Base-by-base conservation (phyloP, 2,113 vertebrate species). In the Istiophorus platypterus region DNA sequence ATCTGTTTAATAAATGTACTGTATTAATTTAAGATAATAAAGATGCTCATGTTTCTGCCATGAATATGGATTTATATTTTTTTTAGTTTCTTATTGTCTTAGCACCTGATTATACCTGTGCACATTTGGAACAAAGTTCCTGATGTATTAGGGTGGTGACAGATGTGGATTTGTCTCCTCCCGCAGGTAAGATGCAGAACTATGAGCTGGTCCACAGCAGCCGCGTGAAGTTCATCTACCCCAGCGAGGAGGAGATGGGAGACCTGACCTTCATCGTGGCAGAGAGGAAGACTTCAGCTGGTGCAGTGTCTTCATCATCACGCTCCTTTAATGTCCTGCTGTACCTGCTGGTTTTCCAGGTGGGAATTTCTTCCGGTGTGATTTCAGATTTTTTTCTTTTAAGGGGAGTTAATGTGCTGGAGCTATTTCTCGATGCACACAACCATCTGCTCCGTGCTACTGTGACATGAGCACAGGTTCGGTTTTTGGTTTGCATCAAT, bases 131-230 rank as follows among this genome's bases (percentile, higher is more conserved):
- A 49, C 6, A 20, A 20, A 49, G 7, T 49, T 15, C 20, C 45
- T 20, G 45, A 45, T 5, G n/a, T n/a, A n/a, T 45, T 45, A 45
- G 11, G 13, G 10, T 37, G 7, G 6, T 74, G 41, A 67, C 42
- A 8, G 0, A 27, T 52, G 39, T 47, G 42, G 15, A 11, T 79
- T 14, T 90, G 57, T 64, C 77, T 69, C 69, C 85, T n/a, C 69
- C 70, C 80, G 39, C 93, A 99, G 98, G 98, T 57, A 98, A 97
- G 94, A 97, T 99, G 97, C 97, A 99, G 80, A 99, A 99, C 92
- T 99, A 99, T 1, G 98, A 99, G 95, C 94, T 99, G 89, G 96
- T 99, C 85, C 98, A 99, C 86, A 97, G 98, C 15, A 98, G 98
- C 92, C 96, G 95, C 66, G 98, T 99, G 90, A 99, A 97, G 89